Evolutionary conservation across 2,113 vertebrate species (phyloP), one percentile per base, ranked within the genome.

Genomic region (Gadus macrocephalus): DNA sequence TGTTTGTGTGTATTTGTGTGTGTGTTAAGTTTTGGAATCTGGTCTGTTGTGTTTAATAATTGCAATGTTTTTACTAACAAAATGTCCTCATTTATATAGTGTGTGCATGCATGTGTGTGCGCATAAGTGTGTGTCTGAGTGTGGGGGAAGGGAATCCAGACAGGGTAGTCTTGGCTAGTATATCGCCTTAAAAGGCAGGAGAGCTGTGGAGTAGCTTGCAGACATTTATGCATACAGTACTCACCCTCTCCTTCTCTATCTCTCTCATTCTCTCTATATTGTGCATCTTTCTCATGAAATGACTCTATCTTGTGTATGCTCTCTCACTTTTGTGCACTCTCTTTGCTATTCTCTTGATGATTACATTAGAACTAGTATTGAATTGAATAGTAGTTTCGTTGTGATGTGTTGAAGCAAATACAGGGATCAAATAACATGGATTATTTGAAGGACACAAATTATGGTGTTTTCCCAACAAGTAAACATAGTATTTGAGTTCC

Each of bases 111-210:
- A 5, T 61, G 61, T 64, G 62, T 35, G 27, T 35, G 62, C 15
- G 0, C 16, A 14, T 66, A 38, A 72, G 27, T 68, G 31, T 75
- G 58, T 31, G 72, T 60, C 22, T 66, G 19, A 49, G 58, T 61
- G 64, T 28, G 69, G 61, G 70, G 70, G 73, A 14, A 14, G 42
- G 42, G 42, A 49, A 49, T 49, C 42, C 42, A 49, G 42, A 71
- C 81, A 71, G 81, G 7, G 72, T 77, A 81, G 78, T 90, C 83
- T 89, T 91, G 87, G 89, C 84, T 72, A 72, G 84, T 79, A 68
- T 86, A 89, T 89, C 77, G 69, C 91, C 90, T 89, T 92, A 91
- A 89, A 92, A 91, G 90, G 83, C 87, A 92, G 71, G 75, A 69
- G 74, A 78, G 70, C 72, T 67, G 63, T 71, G 75, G 72, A 77